Base-by-base conservation (phyloP, 2,888 invertebrate genomes). In the Diadromus collaris region DNA sequence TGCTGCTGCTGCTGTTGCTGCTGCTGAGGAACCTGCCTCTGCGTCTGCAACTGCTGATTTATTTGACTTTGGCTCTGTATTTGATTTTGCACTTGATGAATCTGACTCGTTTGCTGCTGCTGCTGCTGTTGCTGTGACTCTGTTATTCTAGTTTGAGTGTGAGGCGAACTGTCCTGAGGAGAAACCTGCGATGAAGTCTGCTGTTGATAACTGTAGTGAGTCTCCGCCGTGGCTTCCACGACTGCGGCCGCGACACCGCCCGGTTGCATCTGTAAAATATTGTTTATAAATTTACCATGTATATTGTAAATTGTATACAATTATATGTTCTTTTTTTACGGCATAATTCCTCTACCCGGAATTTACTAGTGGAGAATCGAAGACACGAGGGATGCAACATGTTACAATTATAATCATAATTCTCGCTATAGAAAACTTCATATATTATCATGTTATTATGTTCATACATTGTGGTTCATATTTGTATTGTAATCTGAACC, bases 201-300 rank as follows among this genome's bases (percentile, higher is more conserved):
- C 38, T 90, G 90, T 38, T 90, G 90, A 81, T 90, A 90, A 84
- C 88, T 90, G 65, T 90, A 91, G 73, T 91, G 91, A 19, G 91
- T 90, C 78, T 90, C 90, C 27, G 90, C 89, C 13, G 91, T 89
- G 21, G 91, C 89, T 82, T 91, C 91, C 3, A 91, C 90, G n/a
- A 91, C 90, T 27, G 91, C 89, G 24, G 91, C 86, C 44, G 90
- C 88, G 61, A 90, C 88, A 32, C 89, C 89, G 3, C 89, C 88
- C n/a, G 84, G 76, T 80, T 90, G 91, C 89, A 91, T 90, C 90
- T 90, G 77, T 69, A 64, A 56, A 41, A 21, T 10, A 61, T 68
- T 63, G 29, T 51, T 46, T 41, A 41, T 5, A 13, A 16, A 4
- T 13, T 16, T 16, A 41, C 38, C 4, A 16, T 4, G 38, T 16